Evolutionary conservation across 2,888 invertebrate species (phyloP).

Genomic region (Anorthoa munda): DNA sequence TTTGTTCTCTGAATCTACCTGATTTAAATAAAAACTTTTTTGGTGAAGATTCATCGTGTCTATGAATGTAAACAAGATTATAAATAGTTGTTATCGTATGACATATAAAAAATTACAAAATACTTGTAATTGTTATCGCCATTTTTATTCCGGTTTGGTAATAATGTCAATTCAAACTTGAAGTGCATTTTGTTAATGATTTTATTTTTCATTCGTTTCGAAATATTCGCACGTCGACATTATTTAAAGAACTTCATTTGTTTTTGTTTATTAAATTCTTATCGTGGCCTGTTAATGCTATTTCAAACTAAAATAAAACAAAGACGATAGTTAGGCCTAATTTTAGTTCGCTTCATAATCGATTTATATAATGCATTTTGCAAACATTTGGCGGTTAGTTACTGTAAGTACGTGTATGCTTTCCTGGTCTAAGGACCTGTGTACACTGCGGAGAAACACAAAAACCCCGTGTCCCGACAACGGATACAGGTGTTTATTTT

Average conservation of each 20-base stretch:
- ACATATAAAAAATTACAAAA: constrained; percentile 10
- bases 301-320: constrained; percentile 10
- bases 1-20: constrained; percentile 46
- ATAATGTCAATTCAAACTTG: constrained; percentile 23
- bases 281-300: not conserved
- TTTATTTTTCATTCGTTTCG: constrained; percentile 12
- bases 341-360: not conserved
- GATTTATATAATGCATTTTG: not conserved
- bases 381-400: constrained; percentile 20
- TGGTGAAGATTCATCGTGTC: not conserved
- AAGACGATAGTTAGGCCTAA: constrained; percentile 44
- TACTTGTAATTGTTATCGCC: constrained; percentile 28
- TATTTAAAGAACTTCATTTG: constrained; percentile 7
- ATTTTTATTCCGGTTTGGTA: constrained; percentile 11
- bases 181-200: not conserved
- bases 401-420: not conserved
- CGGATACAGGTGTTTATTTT: constrained; percentile 86
- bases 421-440: constrained; percentile 26
- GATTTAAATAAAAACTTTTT: constrained; percentile 39
- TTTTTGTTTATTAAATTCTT: constrained; percentile 13
- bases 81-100: constrained; percentile 18
- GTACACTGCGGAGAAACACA: constrained; percentile 37
- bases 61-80: constrained; percentile 7
- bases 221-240: not conserved
- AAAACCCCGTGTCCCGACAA: constrained; percentile 64